Evolutionary conservation across 2,113 vertebrate species (phyloP).

Genomic region (Pedetes capensis): DNA sequence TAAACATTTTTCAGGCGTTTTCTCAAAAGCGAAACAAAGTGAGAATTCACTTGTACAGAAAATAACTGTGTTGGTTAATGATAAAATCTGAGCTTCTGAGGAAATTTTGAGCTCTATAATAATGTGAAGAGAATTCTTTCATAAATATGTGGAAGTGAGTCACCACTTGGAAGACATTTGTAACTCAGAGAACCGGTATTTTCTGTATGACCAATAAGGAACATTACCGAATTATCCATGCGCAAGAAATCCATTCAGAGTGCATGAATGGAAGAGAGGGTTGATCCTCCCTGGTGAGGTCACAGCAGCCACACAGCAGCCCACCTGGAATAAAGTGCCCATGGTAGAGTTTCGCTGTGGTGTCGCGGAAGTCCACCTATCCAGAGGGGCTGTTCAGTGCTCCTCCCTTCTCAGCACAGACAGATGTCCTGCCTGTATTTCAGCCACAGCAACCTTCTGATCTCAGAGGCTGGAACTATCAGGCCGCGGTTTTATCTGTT

Average conservation of each 20-base stretch:
- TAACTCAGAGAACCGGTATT: not conserved
- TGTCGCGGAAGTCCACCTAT: not conserved
- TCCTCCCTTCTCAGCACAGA: not conserved
- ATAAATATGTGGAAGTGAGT: not conserved
- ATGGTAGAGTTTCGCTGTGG: not conserved
- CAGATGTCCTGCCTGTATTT: not conserved
- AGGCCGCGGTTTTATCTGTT: too few species aligned
- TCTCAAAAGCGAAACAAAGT: not conserved
- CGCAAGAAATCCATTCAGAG: not conserved
- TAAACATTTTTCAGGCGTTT: not conserved
- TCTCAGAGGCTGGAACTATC: too few species aligned
- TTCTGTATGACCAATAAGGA: not conserved
- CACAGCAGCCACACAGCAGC: not conserved
- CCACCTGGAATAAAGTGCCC: not conserved
- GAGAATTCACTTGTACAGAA: not conserved
- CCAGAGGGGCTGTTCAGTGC: not conserved
- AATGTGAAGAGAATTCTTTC: fast-evolving
- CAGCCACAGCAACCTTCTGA: not conserved
- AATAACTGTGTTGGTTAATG: not conserved
- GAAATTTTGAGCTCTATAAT: not conserved
- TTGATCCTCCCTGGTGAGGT: not conserved
- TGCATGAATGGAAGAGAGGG: not conserved
- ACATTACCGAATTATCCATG: not conserved
- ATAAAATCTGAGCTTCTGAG: not conserved
- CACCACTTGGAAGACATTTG: not conserved